A percentile compares a stretch with the other conserved stretches of the same genome.
phyloP scores from a whole-genome alignment of 2,797 vertebrate genomes.

The Phataginus tetradactyla region DNA sequence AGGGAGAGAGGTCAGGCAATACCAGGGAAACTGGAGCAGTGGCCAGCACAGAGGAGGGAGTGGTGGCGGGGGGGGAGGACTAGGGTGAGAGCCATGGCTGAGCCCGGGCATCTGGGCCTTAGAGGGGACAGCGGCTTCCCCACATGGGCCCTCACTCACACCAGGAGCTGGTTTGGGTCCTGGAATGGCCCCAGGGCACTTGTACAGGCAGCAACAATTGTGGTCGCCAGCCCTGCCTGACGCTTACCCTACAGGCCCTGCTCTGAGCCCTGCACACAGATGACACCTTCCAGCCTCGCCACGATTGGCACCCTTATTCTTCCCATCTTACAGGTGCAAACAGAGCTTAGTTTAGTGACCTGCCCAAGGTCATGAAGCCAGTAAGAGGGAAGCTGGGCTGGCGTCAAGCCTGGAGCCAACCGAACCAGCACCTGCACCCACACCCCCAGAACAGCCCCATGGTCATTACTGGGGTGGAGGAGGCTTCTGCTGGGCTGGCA shows the following conservation, averaged over 20 bases:
- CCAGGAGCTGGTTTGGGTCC: neutral
- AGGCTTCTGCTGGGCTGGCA: neutral
- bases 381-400: neutral
- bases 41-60: neutral
- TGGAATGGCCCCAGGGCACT: neutral
- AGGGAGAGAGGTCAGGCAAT: neutral
- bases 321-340: neutral
- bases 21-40: neutral
- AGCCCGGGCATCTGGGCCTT: neutral
- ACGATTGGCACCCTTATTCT: accelerated
- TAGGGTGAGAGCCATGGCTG: too few species aligned
- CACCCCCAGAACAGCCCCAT: too few species aligned
- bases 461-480: neutral
- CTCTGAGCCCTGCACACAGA: neutral
- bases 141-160: neutral
- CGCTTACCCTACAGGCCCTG: accelerated
- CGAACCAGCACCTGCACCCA: neutral
- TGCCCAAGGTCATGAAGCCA: neutral
- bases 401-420: neutral
- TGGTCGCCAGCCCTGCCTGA: neutral
- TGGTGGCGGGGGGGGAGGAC: accelerated
- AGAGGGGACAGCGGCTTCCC: neutral
- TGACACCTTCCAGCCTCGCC: neutral
- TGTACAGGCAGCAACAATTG: neutral
- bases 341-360: neutral